These are phyloP conservation scores for Drosophila eugracilis DNA, from an alignment of 1,140 invertebrate genomes.

Conservation along the genomic window DNA sequence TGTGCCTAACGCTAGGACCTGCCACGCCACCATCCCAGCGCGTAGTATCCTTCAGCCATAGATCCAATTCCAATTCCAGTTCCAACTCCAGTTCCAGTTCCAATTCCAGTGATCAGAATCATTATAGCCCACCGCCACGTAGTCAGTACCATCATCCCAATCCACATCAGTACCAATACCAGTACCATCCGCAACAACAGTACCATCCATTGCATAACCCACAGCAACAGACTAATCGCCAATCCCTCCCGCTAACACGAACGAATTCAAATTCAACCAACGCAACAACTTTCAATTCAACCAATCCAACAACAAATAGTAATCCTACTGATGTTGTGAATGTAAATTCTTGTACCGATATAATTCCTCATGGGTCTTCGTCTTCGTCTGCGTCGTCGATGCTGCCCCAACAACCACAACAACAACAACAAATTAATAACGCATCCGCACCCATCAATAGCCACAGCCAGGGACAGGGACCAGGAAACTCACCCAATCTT, in stretches of 20 bases:
- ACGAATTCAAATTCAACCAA: constrained; percentile 83
- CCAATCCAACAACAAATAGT: constrained; percentile 84
- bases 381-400: constrained; percentile 49
- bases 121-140: constrained; percentile 22
- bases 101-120: constrained; percentile 34
- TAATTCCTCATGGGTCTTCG: constrained; percentile 81
- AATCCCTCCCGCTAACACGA: constrained; percentile 84
- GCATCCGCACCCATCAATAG: constrained; percentile 66
- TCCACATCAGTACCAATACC: constrained; percentile 35
- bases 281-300: constrained; percentile 82
- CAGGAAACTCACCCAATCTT: constrained; percentile 37
- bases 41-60: constrained; percentile 44
- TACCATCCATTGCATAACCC: constrained; percentile 54
- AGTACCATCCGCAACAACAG: constrained; percentile 43
- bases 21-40: constrained; percentile 23
- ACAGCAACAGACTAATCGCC: constrained; percentile 83
- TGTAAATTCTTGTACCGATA: constrained; percentile 85
- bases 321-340: constrained; percentile 84
- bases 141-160: constrained; percentile 46
- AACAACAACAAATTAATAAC: constrained; percentile 71
- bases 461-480: constrained; percentile 67
- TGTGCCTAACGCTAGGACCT: constrained; percentile 67
- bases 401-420: constrained; percentile 41
- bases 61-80: constrained; percentile 14
- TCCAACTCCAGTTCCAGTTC: constrained; percentile 18